Evolutionary conservation across 2,888 invertebrate species (phyloP), one percentile per base, ranked within the genome.

Genomic region (Dryocosmus kuriphilus): DNA sequence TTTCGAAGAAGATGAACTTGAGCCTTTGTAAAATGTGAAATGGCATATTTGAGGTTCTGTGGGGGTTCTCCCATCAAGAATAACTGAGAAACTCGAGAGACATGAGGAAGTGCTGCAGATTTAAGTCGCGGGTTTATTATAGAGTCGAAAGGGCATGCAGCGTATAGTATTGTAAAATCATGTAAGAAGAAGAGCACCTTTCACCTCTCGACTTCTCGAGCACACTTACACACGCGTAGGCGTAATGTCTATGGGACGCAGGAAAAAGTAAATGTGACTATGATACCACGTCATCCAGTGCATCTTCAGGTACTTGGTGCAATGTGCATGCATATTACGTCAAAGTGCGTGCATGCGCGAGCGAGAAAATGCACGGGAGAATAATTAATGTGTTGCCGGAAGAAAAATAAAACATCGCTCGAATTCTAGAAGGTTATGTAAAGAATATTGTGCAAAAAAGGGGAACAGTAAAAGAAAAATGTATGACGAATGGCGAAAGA

Each of bases 151-250:
- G 89, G 88, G 86, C 87, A 87, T 79, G 46, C 80, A 80, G 79
- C 76, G 22, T 55, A 76, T 84, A 85, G 81, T 85, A 88, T 87
- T 88, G 86, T 88, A 87, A 84, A 88, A 86, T 89, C 89, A 89
- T 89, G 88, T 90, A 90, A 89, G 88, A 88, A 89, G 88, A 88
- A 87, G 89, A 89, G 87, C 88, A 89, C 90, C 90, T 90, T 90
- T 90, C 90, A 89, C 90, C 89, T 89, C 85, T 80, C 65, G 73
- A 77, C 62, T 71, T 80, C 80, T 75, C 82, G 74, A 71, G 63
- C 38, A 55, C 57, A 71, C 71, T 51, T 71, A 71, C 22, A 71
- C 32, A 71, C 32, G 32, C 51, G n/a, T 46, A n/a, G 71, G 30
- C n/a, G 67, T 71, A 71, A 46, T 27, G 9, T 51, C 30, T 71